Evolutionary conservation across 2,113 vertebrate species (phyloP).

Genomic region (Mesembrinibis cayennensis): DNA sequence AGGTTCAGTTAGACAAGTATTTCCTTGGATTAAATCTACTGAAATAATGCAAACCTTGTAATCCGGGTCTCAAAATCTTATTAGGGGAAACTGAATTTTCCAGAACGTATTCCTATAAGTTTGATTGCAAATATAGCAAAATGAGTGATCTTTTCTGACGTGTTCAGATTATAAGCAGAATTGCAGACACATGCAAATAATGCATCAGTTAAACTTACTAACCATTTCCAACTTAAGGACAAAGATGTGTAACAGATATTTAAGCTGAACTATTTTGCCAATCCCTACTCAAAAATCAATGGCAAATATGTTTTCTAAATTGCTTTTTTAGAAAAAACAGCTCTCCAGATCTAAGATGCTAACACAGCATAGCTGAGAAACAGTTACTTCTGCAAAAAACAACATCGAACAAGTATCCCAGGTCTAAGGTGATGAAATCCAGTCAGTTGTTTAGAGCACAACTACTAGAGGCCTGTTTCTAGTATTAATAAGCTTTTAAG

Average conservation of each 20-base stretch:
- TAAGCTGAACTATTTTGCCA: not conserved
- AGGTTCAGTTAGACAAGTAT: not conserved
- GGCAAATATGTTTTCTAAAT: not conserved
- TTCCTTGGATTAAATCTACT: not conserved
- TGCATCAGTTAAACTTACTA: not conserved
- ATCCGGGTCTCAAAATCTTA: not conserved
- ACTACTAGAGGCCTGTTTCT: not conserved
- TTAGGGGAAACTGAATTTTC: not conserved
- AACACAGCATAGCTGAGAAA: not conserved
- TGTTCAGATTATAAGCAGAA: not conserved
- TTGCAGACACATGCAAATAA: not conserved
- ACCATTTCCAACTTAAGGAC: not conserved
- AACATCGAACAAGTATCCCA: not conserved
- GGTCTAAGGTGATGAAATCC: not conserved
- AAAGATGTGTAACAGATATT: not conserved
- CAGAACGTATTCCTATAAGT: not conserved
- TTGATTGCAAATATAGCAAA: not conserved
- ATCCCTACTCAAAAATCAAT: not conserved
- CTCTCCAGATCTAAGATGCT: not conserved
- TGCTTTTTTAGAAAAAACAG: not conserved
- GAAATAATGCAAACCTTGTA: not conserved
- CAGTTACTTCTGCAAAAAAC: not conserved
- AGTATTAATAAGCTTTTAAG: not conserved
- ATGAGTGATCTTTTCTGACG: not conserved
- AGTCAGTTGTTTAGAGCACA: not conserved